Evolutionary conservation across 1,140 invertebrate species (phyloP).

Genomic region (Zaprionus africanus): DNA sequence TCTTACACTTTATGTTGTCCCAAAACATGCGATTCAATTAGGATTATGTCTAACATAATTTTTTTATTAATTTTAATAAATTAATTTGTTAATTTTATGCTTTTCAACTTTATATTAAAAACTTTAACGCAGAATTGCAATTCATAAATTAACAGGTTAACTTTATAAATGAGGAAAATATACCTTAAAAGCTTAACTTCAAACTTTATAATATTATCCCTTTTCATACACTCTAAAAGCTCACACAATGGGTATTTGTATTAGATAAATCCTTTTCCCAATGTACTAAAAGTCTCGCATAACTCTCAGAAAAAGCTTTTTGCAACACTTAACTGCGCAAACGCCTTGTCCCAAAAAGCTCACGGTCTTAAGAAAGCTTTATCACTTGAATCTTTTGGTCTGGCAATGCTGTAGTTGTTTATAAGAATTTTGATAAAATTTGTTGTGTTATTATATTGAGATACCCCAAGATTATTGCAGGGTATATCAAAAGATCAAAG

Average conservation of each 20-base stretch:
- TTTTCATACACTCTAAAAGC: not conserved
- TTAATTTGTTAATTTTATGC: no score
- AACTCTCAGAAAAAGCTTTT: conserved; percentile 23
- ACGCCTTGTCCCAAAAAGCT: conserved; percentile 10
- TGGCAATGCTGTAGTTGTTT: conserved; percentile 17
- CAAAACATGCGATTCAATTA: conserved; percentile 39
- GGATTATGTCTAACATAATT: conserved; percentile 37
- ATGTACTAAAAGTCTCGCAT: not conserved
- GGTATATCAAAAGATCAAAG: no score
- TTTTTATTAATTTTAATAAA: not conserved
- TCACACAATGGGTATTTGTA: conserved; percentile 11
- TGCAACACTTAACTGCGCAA: not conserved
- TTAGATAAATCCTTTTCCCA: conserved; percentile 8
- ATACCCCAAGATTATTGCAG: no score
- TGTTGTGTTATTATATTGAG: not conserved
- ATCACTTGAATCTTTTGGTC: not conserved
- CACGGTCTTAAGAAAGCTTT: conserved; percentile 7
- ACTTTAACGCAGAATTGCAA: no score
- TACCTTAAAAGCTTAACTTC: not conserved
- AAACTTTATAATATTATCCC: not conserved
- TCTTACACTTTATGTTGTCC: not conserved
- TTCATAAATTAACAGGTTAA: not conserved
- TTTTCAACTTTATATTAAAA: no score
- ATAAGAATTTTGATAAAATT: conserved; percentile 22
- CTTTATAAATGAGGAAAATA: not conserved